Conservation (phyloP, 2,888 invertebrate genomes). For the Branchipolynoe longqiensis region DNA sequence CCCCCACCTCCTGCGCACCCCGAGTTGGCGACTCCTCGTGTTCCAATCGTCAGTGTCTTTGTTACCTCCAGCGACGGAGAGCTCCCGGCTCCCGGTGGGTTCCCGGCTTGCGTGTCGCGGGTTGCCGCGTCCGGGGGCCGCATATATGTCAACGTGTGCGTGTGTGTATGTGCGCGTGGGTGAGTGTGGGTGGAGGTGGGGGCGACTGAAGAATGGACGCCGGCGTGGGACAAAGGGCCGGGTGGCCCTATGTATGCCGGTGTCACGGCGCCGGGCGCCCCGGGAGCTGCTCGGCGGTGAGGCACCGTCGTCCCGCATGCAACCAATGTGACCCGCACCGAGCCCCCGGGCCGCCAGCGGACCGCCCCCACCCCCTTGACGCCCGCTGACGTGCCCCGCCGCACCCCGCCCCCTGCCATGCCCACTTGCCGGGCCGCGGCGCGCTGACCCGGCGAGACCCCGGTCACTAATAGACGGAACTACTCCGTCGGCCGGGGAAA, state of each 20-base stretch:
- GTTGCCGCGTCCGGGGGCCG: neutral
- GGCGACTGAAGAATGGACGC: neutral
- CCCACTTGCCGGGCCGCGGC: neutral
- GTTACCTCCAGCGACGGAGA: constrained; percentile 19
- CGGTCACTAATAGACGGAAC: neutral
- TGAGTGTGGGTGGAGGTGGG: neutral
- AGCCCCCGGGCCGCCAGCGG: neutral
- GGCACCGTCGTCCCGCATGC: neutral
- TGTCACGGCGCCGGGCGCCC: neutral
- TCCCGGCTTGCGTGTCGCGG: neutral
- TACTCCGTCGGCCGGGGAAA: neutral
- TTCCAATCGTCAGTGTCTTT: neutral
- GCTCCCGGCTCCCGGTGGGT: neutral
- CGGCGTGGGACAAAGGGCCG: constrained; percentile 9
- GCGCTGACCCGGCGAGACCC: neutral
- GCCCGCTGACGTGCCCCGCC: neutral
- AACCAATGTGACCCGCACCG: neutral
- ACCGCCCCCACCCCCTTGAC: neutral
- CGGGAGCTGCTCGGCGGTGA: neutral
- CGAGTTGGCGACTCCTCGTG: neutral
- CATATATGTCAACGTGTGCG: neutral
- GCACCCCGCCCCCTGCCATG: neutral
- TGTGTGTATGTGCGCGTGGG: neutral
- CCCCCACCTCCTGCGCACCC: too few species aligned
- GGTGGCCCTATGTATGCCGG: neutral